Percentiles rank a stretch among this genome's conserved stretches.
Evolutionary conservation across 2,113 vertebrate species (phyloP).

Genomic region (Takifugu bimaculatus): DNA sequence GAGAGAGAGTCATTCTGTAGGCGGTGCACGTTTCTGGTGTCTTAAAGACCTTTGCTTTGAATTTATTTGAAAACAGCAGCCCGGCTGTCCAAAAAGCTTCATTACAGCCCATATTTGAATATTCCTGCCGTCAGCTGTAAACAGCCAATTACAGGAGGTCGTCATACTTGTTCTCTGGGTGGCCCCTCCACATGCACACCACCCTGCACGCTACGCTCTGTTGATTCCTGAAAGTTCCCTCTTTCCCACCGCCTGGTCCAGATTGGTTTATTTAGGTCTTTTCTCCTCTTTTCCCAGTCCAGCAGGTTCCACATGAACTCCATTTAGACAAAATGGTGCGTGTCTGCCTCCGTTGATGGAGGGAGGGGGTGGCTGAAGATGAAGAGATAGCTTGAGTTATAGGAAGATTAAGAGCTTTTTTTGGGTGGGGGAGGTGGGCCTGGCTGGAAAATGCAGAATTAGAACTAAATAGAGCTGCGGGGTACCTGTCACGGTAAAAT

Average conservation of each 20-base stretch:
- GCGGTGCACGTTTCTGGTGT: background rate
- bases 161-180: background rate
- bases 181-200: background rate
- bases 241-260: background rate
- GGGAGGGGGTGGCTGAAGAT: slow-evolving; percentile 21
- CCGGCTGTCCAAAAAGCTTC: background rate
- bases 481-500: slow-evolving; percentile 25
- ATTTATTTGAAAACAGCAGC: background rate
- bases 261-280: slow-evolving; percentile 47
- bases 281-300: slow-evolving; percentile 59
- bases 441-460: slow-evolving; percentile 19
- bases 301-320: slow-evolving; percentile 64
- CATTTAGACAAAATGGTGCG: slow-evolving; percentile 64
- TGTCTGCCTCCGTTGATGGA: slow-evolving; percentile 43
- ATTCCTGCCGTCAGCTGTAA: slow-evolving; percentile 12
- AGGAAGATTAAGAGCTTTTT: slow-evolving; percentile 39
- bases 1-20: slow-evolving; percentile 10
- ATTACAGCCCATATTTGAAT: slow-evolving; percentile 6
- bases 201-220: slow-evolving; percentile 5
- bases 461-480: slow-evolving; percentile 33
- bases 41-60: too few relatives aligned
- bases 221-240: slow-evolving; percentile 24
- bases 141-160: slow-evolving; percentile 33
- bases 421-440: slow-evolving; percentile 5
- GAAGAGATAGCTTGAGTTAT: slow-evolving; percentile 42